Evolutionary conservation across 2,797 vertebrate species (phyloP), one percentile per base, ranked within the genome.

Genomic region (Sparidentex hasta): DNA sequence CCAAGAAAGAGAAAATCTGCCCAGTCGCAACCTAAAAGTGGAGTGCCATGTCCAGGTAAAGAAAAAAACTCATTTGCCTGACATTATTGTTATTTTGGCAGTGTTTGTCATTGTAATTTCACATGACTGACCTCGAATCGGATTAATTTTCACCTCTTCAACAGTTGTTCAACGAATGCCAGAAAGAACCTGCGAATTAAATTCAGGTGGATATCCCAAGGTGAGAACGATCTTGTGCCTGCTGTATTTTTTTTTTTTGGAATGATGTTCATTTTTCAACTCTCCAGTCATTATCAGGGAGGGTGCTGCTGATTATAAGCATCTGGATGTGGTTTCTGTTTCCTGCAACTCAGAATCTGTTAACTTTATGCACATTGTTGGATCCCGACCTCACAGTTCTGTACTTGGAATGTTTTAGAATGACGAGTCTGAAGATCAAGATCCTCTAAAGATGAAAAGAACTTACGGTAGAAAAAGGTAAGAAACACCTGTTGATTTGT

Each of bases 391-490:
- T 65, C 44, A 81, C 78, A 21, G 44, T 71, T 84, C 14, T 91
- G 23, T 78, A 4, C 74, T 83, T 47, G 29, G 4, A 74, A 58
- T 81, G 38, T 91, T 93, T 87, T 51, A 96, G 95, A 86, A 78
- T 52, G 91, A 91, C 3, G 85, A 88, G 41, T 57, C 85, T 47
- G 77, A 79, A 41, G 65, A 65, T 17, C 87, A 80, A 17, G 88
- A 90, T 0, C 57, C 70, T 57, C 62, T 80, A 6, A 95, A 92
- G 86, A 94, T 94, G 90, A 95, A 93, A 67, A 88, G 90, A 74
- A 90, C 88, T 0, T 93, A 83, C 1, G 81, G 90, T 5, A 91
- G 92, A 76, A 96, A 94, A 79, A 90, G 90, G 95, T 95, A 75
- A 88, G 85, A 83, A 21, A 61, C 18, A 41, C 65, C 52, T 48